phyloP scores from a whole-genome alignment of 2,797 vertebrate genomes.

The Gadopsis marmoratus region DNA sequence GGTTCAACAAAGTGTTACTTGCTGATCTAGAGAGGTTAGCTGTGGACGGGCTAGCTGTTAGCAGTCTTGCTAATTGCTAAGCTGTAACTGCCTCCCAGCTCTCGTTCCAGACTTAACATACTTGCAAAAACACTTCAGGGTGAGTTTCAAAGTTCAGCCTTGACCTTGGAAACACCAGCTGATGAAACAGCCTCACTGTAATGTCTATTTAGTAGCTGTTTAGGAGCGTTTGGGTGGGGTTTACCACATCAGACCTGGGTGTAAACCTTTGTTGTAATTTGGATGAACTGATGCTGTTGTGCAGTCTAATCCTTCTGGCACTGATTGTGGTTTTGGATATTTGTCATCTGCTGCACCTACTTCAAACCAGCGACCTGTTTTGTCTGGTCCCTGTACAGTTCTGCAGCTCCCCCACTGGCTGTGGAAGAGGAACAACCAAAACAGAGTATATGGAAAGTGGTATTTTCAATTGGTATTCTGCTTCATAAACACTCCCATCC shows the following conservation, averaged over 20 bases:
- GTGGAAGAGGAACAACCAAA: not conserved
- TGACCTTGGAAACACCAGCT: too few relatives aligned
- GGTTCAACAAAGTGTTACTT: not conserved
- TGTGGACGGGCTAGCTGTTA: not conserved
- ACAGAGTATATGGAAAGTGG: not conserved
- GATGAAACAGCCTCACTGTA: not conserved
- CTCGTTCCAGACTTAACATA: too few relatives aligned
- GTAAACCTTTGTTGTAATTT: not conserved
- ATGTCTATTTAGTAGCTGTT: not conserved
- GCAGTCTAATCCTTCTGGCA: not conserved
- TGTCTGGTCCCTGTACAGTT: not conserved
- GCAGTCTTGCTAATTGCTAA: not conserved
- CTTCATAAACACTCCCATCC: not conserved
- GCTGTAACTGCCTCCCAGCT: too few relatives aligned
- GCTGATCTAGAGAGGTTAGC: not conserved
- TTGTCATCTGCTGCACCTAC: not conserved
- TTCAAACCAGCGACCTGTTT: not conserved
- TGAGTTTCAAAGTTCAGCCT: too few relatives aligned
- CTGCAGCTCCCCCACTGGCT: not conserved
- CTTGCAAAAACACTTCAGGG: too few relatives aligned
- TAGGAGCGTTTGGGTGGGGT: not conserved
- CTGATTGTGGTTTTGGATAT: not conserved
- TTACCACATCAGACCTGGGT: too few relatives aligned
- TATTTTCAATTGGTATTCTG: not conserved
- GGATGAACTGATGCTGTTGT: not conserved